Evolutionary conservation across 2,888 invertebrate genomes (phyloP), one percentile per base, ranked within the genome.

Genomic region (Germaria angustata): DNA sequence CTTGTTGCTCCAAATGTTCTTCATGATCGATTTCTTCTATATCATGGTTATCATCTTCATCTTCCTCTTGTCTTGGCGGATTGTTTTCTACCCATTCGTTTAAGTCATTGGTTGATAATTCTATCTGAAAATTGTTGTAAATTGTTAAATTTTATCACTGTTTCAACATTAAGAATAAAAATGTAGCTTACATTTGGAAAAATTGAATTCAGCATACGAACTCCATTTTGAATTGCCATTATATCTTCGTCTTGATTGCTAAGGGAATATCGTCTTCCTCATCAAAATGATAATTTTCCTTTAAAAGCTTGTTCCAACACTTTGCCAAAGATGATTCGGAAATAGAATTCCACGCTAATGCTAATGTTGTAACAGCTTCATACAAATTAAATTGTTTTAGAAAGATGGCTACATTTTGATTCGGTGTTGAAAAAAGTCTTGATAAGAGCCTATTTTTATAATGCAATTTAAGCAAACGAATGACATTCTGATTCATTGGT

Each of bases 391-490:
- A n/a, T n/a, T n/a, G n/a, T n/a, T n/a, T n/a, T n/a, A n/a, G n/a
- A n/a, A n/a, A n/a, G n/a, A n/a, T n/a, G 15, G 41, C 6, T 11
- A 63, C 39, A 63, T 63, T 22, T 73, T 63, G 41, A 15, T 46
- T 44, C 20, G 53, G 36, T 53, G 39, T 63, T 32, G 28, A 61
- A 63, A 65, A 53, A 63, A 41, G 63, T 65, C 22, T 11, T 11
- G 75, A 75, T 55, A 65, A 55, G 11, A 75, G 55, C 2, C 75
- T 75, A 41, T 65, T 75, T 44, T 55, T 63, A 13, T 65, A 65
- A 55, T 75, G 55, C 20, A 75, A 41, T 17, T 75, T 53, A 41
- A 63, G 55, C 22, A 72, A 36, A 51, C 51, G 49, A 49, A 61
- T 61, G 51, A 20, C 73, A 53, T 73, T 61, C 34, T 73, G 63